A percentile compares a stretch with the other conserved stretches of the same genome.
Conservation (phyloP, 2,113 vertebrate genomes). For the Mellivora capensis region DNA sequence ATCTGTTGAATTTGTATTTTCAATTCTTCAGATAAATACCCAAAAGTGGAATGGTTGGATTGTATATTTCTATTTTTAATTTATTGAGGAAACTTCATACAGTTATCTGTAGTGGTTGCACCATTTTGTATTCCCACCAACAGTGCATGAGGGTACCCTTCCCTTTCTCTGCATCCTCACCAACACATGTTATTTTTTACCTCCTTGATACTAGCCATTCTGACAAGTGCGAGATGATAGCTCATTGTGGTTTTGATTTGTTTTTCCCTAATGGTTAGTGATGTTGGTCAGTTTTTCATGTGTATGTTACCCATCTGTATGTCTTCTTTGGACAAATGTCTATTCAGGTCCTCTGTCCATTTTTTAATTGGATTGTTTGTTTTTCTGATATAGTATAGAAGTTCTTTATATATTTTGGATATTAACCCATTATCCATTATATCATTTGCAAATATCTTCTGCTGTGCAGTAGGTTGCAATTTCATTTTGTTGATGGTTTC, state of each 20-base stretch:
- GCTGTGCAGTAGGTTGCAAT: neutral
- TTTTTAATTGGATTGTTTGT: neutral
- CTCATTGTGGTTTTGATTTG: neutral
- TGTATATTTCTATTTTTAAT: neutral
- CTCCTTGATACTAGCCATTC: neutral
- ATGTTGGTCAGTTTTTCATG: neutral
- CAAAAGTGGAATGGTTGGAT: neutral
- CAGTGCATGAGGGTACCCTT: neutral
- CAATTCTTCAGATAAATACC: neutral
- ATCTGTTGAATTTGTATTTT: neutral
- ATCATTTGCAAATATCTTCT: neutral
- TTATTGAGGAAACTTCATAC: neutral
- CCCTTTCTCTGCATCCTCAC: neutral
- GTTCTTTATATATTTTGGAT: neutral
- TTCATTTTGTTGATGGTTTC: neutral
- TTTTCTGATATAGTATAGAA: neutral
- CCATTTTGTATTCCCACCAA: neutral
- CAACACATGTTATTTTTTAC: neutral
- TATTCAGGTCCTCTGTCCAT: neutral
- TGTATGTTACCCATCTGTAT: neutral
- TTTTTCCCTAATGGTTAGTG: neutral
- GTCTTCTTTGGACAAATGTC: neutral
- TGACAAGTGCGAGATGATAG: neutral
- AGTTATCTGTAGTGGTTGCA: neutral
- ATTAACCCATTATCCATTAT: neutral